Base-by-base conservation (phyloP, 2,888 invertebrate genomes). In the Agonopterix subpropinquella region DNA sequence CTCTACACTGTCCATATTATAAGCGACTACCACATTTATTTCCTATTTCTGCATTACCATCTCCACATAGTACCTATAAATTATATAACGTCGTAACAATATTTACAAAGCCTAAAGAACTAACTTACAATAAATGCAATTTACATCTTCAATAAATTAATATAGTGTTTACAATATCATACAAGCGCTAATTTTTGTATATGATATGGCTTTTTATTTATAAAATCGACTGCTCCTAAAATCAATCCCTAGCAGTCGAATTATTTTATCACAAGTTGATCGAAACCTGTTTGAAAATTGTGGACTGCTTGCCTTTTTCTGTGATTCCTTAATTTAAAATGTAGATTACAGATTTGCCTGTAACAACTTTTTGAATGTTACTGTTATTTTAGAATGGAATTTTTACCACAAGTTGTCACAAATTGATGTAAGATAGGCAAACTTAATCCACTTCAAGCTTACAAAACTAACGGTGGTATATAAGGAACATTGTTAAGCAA, bases 81-180 rank as follows among this genome's bases (percentile, higher is more conserved):
- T 88, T 88, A 88, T 88, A 84, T 87, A 88, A 88, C 87, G 78
- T 86, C 82, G 73, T 87, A 88, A 88, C 88, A 88, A 87, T 88
- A 88, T 88, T 82, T 88, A 88, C 88, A 88, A 87, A 88, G 87
- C 87, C 85, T 87, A 87, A 74, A 59, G 60, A 75, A 72, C 85
- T 88, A 87, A 78, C 87, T 87, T 88, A 88, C 81, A 70, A 70
- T 86, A 83, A 82, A 84, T 84, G 86, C 83, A 85, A 87, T 88
- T 77, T 87, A 88, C 88, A 88, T 78, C 71, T 72, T 73, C 68
- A 87, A 87, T 87, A 86, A 88, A 87, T 86, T 83, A 83, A 79
- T 66, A 70, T 81, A 77, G 77, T 83, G 85, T 83, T 80, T 86
- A 87, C 80, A 87, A 77, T 84, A 85, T 82, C 66, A 79, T 86